Percentiles rank a stretch among this genome's conserved stretches.
Evolutionary conservation across 2,888 invertebrate genomes (phyloP).

Genomic region (Drosophila dives): DNA sequence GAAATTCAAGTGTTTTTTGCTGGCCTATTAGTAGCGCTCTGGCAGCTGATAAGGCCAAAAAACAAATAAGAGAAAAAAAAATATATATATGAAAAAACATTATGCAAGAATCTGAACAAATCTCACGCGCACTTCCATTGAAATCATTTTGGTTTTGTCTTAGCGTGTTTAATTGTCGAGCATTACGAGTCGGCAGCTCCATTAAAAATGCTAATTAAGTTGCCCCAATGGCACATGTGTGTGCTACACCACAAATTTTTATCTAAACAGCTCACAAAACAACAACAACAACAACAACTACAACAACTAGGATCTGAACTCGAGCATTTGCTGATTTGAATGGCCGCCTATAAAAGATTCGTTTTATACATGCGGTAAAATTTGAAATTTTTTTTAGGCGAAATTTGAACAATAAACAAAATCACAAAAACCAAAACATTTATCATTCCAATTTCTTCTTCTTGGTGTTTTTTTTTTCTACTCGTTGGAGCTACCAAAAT

Average conservation of each 20-base stretch:
- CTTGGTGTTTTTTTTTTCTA: constrained; percentile 2
- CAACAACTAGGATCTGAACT: constrained; percentile 50
- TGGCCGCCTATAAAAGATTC: constrained; percentile 68
- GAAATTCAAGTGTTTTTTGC: constrained; percentile 60
- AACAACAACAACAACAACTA: constrained; percentile 52
- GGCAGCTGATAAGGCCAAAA: constrained; percentile 65
- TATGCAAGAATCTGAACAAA: constrained; percentile 39
- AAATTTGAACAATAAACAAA: constrained; percentile 81
- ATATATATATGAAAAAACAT: constrained; percentile 19
- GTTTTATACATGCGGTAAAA: constrained; percentile 77
- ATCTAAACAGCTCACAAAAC: constrained; percentile 77
- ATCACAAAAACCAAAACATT: constrained; percentile 82
- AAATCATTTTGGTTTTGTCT: constrained; percentile 34
- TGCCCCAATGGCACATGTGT: constrained; percentile 75
- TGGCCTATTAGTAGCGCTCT: constrained; percentile 69
- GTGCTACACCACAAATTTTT: constrained; percentile 73
- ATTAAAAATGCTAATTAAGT: constrained; percentile 81
- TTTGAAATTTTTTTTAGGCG: constrained; percentile 71
- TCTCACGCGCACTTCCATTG: constrained; percentile 58
- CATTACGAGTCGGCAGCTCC: constrained; percentile 78
- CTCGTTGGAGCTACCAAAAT: constrained; percentile 56
- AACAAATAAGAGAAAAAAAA: neutral
- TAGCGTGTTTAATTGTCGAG: constrained; percentile 73
- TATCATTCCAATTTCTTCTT: constrained; percentile 72
- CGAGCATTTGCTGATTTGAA: constrained; percentile 63